Evolutionary conservation across 2,797 vertebrate genomes (phyloP).

Genomic region (Cossypha dichroa): DNA sequence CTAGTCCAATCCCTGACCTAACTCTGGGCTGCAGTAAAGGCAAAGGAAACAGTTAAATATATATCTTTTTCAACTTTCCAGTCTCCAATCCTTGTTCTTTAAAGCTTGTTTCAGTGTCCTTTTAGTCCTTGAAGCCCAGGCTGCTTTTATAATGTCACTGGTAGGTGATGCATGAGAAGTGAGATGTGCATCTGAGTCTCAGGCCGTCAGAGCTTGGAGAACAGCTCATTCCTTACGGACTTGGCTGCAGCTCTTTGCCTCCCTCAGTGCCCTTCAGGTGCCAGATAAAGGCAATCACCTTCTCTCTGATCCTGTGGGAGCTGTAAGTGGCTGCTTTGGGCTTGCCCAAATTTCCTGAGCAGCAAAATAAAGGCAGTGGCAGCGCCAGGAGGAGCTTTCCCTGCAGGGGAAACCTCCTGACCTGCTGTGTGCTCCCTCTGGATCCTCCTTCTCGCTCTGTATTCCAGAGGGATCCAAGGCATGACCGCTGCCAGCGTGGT

Average conservation of each 20-base stretch:
- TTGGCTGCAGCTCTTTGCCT: neutral
- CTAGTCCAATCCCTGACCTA: neutral
- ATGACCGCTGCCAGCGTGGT: neutral
- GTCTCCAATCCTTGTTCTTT: neutral
- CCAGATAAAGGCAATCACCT: neutral
- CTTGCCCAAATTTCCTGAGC: neutral
- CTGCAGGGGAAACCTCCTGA: neutral
- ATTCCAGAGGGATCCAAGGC: neutral
- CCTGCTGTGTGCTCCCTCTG: neutral
- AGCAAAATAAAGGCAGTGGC: neutral
- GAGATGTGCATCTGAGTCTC: neutral
- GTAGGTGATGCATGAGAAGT: neutral
- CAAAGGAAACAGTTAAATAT: neutral
- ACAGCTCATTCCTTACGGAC: neutral
- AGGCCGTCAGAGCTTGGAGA: neutral
- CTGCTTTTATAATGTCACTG: neutral
- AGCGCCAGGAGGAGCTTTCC: neutral
- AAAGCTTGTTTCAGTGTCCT: neutral
- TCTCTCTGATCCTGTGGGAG: neutral
- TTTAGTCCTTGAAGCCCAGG: slow-evolving; percentile 25
- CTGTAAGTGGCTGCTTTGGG: neutral
- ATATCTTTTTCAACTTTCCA: neutral
- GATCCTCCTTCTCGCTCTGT: neutral
- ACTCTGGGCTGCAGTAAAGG: neutral
- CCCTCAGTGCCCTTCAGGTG: neutral